Evolutionary conservation across 1,140 invertebrate genomes (phyloP).

Genomic region (Scylla paramamosain): DNA sequence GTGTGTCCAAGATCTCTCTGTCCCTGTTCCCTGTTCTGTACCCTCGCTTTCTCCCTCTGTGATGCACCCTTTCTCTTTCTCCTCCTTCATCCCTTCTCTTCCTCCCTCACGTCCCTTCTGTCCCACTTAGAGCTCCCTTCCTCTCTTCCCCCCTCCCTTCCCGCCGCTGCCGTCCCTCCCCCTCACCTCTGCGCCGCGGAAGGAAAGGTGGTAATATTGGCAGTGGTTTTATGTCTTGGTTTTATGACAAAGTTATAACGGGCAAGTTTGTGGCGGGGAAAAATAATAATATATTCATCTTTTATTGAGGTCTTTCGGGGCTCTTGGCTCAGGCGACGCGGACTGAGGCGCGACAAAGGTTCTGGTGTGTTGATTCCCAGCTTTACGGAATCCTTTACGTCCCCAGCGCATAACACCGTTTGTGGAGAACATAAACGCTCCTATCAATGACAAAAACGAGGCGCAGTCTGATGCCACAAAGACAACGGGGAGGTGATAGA

Average conservation of each 20-base stretch:
- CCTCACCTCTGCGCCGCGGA: background rate
- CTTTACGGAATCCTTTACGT: background rate
- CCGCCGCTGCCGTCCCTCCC: background rate
- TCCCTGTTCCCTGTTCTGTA: background rate
- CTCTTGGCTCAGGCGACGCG: background rate
- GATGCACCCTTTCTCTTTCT: background rate
- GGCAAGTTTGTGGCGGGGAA: conserved; percentile 50
- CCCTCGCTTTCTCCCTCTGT: background rate
- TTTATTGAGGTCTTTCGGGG: conserved; percentile 53
- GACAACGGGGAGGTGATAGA: too few relatives aligned
- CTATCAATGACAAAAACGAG: too few relatives aligned
- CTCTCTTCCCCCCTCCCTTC: background rate
- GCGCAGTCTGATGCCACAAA: too few relatives aligned
- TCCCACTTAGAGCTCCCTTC: background rate
- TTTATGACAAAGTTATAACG: conserved; percentile 72
- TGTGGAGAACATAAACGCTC: too few relatives aligned
- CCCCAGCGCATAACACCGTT: too few relatives aligned
- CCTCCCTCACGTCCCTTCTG: background rate
- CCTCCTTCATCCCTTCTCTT: background rate
- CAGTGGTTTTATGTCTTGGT: conserved; percentile 71
- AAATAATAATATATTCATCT: conserved; percentile 54
- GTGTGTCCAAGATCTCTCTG: background rate
- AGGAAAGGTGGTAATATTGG: conserved; percentile 68
- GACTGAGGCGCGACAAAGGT: background rate
- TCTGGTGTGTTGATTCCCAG: background rate